Evolutionary conservation across 1,140 invertebrate genomes (phyloP), one percentile per base, ranked within the genome.

Genomic region (Dendrolimus punctatus): DNA sequence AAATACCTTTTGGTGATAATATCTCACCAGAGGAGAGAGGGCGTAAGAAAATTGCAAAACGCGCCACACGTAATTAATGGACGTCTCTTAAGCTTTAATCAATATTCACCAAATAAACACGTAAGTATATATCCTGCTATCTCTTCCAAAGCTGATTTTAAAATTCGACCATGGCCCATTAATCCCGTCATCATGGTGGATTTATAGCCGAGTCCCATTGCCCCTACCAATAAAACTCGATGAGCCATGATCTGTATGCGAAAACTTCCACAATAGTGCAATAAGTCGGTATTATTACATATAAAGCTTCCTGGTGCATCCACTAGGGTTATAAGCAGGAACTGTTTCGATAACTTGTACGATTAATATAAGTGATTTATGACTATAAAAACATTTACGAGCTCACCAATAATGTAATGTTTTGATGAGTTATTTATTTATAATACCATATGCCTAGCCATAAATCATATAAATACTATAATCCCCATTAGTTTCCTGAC

Each of bases 181-280:
- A 68, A 72, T 73, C 70, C 56, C 61, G 76, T 81, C 80, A 81
- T 80, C 72, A 65, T 62, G 53, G 60, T 61, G 67, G 73, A 83
- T 83, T 83, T 81, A 81, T 72, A 51, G 60, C 62, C 46, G 54
- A 49, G 46, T 61, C 65, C 64, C 60, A n/a, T n/a, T 65, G 57
- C 57, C 65, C 80, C 74, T 59, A 59, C 68, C 59, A 76, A 81
- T 73, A 71, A 74, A 74, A 80, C 50, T 84, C 78, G 72, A 81
- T 84, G 78, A 75, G 62, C 72, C 80, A 64, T 81, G 73, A 72
- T 80, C 68, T 65, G 62, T 75, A 66, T 68, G 73, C 72, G 68
- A 66, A 67, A 69, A 70, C 57, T 67, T 69, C 67, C 67, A 67
- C 68, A 72, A 72, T 70, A 57, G 55, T 46, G 46, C 58, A 62